A percentile compares a stretch with the other conserved stretches of the same genome.
phyloP scores from a whole-genome alignment of 30 jellyfish, hydroid and myxozoan species.

The Rhopilema esculentum region DNA sequence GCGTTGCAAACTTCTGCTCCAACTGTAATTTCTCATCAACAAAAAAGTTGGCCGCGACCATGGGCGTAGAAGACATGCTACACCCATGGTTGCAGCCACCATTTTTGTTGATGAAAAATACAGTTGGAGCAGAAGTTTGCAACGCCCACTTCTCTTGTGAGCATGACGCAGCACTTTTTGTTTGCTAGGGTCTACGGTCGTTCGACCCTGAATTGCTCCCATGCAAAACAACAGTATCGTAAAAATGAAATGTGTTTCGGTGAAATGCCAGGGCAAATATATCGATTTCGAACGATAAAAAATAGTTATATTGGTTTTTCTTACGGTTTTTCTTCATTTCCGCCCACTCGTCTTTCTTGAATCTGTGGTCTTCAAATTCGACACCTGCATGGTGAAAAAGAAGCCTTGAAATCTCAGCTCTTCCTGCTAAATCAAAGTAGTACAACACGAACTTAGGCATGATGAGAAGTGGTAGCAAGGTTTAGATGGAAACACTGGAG shows the following conservation, averaged over 20 bases:
- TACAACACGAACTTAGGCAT: slow-evolving; percentile 51
- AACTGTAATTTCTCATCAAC: not conserved
- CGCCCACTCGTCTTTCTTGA: not conserved
- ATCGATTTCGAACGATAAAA: not conserved
- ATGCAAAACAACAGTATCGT: no score
- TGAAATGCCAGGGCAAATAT: not conserved
- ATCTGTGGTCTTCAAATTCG: slow-evolving; percentile 37
- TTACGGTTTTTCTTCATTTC: slow-evolving; percentile 26
- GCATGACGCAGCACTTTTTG: not conserved
- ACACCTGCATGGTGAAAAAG: slow-evolving; percentile 47
- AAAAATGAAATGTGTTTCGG: not conserved
- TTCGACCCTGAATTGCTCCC: no score
- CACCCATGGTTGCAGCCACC: not conserved
- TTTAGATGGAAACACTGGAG: no score
- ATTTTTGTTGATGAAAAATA: not conserved
- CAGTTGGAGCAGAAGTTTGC: not conserved
- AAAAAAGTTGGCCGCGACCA: not conserved
- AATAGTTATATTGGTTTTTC: not conserved
- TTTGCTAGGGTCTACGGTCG: no score
- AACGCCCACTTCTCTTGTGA: not conserved
- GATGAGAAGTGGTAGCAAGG: no score
- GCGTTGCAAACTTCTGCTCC: not conserved
- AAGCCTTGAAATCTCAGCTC: slow-evolving; percentile 41
- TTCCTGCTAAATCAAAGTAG: slow-evolving; percentile 49
- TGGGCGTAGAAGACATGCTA: not conserved